Evolutionary conservation across 2,797 vertebrate species (phyloP).

Genomic region (Trachurus trachurus): DNA sequence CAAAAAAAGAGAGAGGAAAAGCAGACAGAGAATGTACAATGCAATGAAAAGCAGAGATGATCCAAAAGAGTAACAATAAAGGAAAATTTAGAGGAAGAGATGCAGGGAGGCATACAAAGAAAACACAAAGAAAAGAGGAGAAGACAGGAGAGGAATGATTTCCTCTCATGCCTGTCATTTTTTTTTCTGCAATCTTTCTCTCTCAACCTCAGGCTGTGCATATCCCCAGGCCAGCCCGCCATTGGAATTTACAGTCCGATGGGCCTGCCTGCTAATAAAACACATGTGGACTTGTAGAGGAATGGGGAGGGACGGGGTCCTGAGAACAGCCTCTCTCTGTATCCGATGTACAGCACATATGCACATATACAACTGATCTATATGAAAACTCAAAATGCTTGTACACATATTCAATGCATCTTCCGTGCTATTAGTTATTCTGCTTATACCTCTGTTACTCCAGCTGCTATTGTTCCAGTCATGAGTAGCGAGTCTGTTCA

Average conservation of each 20-base stretch:
- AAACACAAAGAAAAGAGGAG: constrained; percentile 23
- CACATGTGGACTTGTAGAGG: constrained; percentile 85
- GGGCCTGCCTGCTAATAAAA: constrained; percentile 84
- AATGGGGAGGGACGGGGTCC: constrained; percentile 75
- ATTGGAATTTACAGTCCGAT: constrained; percentile 85
- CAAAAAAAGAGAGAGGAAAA: constrained; percentile 8
- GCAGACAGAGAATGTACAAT: not conserved
- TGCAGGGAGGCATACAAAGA: not conserved
- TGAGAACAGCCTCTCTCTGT: constrained; percentile 73
- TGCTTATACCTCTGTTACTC: not conserved
- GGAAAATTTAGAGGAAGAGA: not conserved
- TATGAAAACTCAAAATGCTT: constrained; percentile 16
- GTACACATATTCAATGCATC: constrained; percentile 18
- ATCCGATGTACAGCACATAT: constrained; percentile 13
- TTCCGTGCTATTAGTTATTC: not conserved
- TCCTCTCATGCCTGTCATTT: constrained; percentile 48
- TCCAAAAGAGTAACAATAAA: not conserved
- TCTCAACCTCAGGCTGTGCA: constrained; percentile 60
- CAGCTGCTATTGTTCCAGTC: not conserved
- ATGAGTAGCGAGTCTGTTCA: not conserved
- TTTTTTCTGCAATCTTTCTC: constrained; percentile 57
- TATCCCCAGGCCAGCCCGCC: constrained; percentile 73
- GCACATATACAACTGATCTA: constrained; percentile 18
- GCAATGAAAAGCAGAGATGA: not conserved
- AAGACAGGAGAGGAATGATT: constrained; percentile 48